Conservation (phyloP, 2,888 invertebrate species). For the Torymus auratus region DNA sequence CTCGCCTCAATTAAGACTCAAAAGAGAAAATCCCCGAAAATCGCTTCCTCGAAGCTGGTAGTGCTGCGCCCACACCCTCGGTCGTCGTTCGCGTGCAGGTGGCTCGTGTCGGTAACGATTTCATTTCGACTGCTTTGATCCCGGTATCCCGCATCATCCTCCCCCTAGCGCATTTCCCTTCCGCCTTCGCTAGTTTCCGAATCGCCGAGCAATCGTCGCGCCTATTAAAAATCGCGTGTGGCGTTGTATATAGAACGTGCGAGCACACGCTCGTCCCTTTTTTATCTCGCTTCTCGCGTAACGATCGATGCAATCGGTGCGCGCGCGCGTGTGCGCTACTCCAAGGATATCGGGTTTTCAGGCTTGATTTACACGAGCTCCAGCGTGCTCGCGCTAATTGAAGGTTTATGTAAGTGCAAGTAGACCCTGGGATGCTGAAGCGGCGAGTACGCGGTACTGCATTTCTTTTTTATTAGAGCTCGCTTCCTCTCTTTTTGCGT, state of each 20-base stretch:
- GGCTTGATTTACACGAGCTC: slow-evolving; percentile 52
- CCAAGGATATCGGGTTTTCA: slow-evolving; percentile 61
- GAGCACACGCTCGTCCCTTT: too few relatives aligned
- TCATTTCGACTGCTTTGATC: slow-evolving; percentile 19
- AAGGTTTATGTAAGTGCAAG: slow-evolving; percentile 56
- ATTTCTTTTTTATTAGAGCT: neutral
- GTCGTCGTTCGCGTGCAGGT: neutral
- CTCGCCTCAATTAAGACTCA: slow-evolving; percentile 14
- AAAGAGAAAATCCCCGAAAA: slow-evolving; percentile 17
- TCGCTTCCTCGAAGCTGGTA: slow-evolving; percentile 7
- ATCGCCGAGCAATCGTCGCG: neutral
- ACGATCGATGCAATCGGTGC: slow-evolving; percentile 40
- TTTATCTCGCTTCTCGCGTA: too few relatives aligned
- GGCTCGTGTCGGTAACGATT: slow-evolving; percentile 10
- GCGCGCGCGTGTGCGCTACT: neutral
- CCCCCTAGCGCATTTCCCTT: neutral
- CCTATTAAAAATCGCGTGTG: slow-evolving; percentile 26
- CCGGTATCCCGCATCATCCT: neutral
- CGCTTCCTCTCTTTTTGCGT: neutral
- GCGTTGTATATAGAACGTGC: too few relatives aligned
- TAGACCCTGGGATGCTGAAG: slow-evolving; percentile 25
- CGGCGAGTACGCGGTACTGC: too few relatives aligned
- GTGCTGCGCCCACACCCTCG: too few relatives aligned
- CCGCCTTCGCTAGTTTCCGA: slow-evolving; percentile 19
- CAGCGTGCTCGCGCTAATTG: slow-evolving; percentile 52